A percentile compares a stretch with the other conserved stretches of the same genome.
These are phyloP conservation scores for Erpetoichthys calabaricus DNA, from an alignment of 2,797 vertebrate genomes.

Conservation along the genomic window DNA sequence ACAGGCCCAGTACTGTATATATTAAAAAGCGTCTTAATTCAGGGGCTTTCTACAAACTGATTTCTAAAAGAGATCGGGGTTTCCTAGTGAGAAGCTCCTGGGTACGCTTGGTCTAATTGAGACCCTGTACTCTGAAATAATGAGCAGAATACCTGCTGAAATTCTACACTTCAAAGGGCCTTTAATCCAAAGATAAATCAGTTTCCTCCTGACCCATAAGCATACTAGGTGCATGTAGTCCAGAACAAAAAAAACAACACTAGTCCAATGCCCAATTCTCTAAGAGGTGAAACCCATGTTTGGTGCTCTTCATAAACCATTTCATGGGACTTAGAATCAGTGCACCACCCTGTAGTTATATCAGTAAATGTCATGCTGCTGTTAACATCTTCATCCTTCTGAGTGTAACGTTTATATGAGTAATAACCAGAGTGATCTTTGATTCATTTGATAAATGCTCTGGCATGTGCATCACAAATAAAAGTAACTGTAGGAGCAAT, in stretches of 20 bases:
- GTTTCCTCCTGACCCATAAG: conserved; percentile 1
- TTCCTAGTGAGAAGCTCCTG: conserved; percentile 10
- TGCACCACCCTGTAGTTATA: conserved; percentile 6
- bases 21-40: conserved; percentile 11
- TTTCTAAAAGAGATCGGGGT: conserved; percentile 11
- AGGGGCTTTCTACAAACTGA: conserved; percentile 13
- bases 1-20: no score
- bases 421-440: conserved; percentile 15
- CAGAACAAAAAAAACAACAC: conserved; percentile 7
- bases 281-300: conserved; percentile 7
- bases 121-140: conserved; percentile 12
- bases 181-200: conserved; percentile 10
- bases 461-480: conserved; percentile 9
- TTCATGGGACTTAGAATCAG: conserved; percentile 11
- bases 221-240: conserved; percentile 13
- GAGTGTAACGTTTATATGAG: conserved; percentile 11
- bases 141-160: conserved; percentile 4
- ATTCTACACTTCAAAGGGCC: neutral
- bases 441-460: conserved; percentile 8
- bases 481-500: conserved; percentile 11
- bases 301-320: conserved; percentile 13
- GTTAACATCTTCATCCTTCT: conserved; percentile 7
- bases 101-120: conserved; percentile 6
- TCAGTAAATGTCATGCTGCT: conserved; percentile 12
- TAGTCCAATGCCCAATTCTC: conserved; percentile 9